Evolutionary conservation across 1,140 invertebrate genomes (phyloP).

Genomic region (Drosophila sturtevanti): DNA sequence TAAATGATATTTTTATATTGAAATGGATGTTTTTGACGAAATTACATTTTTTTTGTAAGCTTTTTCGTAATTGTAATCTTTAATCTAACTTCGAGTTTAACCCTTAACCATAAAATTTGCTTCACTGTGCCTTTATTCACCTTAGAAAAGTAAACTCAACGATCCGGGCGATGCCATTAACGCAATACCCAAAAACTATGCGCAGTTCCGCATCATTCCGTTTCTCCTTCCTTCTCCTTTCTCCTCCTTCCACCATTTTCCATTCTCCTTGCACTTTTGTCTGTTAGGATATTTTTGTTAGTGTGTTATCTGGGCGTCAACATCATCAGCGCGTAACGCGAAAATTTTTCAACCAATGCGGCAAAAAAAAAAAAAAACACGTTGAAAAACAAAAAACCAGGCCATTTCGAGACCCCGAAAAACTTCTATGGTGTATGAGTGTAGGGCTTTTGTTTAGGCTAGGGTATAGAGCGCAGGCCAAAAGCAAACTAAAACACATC

Average conservation of each 20-base stretch:
- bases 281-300: conserved; percentile 40
- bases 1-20: no score
- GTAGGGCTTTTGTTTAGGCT: conserved; percentile 1
- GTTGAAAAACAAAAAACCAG: conserved; percentile 47
- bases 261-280: conserved; percentile 24
- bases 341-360: conserved; percentile 65
- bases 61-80: no score
- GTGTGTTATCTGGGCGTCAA: conserved; percentile 73
- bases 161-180: conserved; percentile 47
- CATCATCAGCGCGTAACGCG: conserved; percentile 68
- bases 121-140: conserved; percentile 30
- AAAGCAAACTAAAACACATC: conserved; percentile 26
- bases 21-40: no score
- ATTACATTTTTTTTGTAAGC: no score
- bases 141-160: conserved; percentile 35
- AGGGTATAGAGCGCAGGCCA: neutral
- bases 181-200: conserved; percentile 35
- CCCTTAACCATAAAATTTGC: conserved; percentile 3
- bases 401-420: conserved; percentile 21
- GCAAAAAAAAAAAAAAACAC: conserved; percentile 54
- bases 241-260: conserved; percentile 27
- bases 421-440: conserved; percentile 33
- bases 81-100: no score
- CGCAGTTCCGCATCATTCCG: conserved; percentile 10
- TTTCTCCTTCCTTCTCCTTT: neutral